Conservation (phyloP, 1,140 invertebrate species). For the Leptopilina clavipes region DNA sequence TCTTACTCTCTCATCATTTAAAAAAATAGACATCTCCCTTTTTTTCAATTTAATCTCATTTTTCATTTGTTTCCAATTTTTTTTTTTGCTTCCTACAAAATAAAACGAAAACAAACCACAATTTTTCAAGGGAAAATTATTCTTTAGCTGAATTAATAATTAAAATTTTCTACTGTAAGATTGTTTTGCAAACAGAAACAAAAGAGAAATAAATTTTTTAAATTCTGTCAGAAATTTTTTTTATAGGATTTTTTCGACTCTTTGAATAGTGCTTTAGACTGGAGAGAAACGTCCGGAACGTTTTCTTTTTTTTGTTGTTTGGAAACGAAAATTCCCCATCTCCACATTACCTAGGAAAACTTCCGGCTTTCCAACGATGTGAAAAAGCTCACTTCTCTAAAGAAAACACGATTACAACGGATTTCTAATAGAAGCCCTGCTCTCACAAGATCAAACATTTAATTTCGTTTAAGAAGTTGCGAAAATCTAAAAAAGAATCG, state of each 20-base stretch:
- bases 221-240: background rate
- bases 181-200: too few species aligned
- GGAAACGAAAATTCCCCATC: slow-evolving; percentile 16
- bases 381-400: slow-evolving; percentile 17
- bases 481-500: slow-evolving; percentile 28
- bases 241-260: too few species aligned
- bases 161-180: too few species aligned
- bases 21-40: background rate
- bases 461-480: slow-evolving; percentile 19
- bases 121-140: too few species aligned
- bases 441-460: slow-evolving; percentile 33
- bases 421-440: slow-evolving; percentile 21
- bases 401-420: slow-evolving; percentile 31
- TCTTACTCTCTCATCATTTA: background rate
- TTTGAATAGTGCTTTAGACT: background rate
- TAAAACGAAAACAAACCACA: too few species aligned
- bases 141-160: too few species aligned
- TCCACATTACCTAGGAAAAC: background rate
- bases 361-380: background rate
- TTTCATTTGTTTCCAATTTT: background rate
- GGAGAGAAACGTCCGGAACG: slow-evolving; percentile 35
- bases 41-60: slow-evolving; percentile 1
- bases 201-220: background rate
- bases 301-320: background rate
- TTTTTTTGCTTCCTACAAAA: background rate